Conservation (phyloP, 92 coral and sea anemone species). For the Diadumene lineata region DNA sequence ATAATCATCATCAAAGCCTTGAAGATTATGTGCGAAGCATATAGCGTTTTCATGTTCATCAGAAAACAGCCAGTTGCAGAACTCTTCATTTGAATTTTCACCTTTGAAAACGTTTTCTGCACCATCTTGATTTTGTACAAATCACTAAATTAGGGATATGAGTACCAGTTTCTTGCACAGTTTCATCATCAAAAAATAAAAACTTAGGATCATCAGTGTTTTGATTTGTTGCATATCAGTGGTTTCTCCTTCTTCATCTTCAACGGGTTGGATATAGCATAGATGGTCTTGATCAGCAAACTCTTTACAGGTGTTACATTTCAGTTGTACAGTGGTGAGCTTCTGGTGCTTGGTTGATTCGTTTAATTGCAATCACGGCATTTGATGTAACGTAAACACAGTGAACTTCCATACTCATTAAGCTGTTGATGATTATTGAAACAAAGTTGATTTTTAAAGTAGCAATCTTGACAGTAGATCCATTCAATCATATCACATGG, state of each 20-base stretch:
- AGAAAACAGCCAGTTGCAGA: too few relatives aligned
- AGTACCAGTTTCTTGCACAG: constrained; percentile 13
- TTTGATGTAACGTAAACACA: background rate
- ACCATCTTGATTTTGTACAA: constrained; percentile 7
- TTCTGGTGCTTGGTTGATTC: background rate
- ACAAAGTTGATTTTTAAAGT: background rate
- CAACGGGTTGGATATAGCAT: constrained; percentile 10
- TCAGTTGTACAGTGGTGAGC: constrained; percentile 4
- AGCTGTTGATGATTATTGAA: background rate
- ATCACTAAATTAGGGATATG: background rate
- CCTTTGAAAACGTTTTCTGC: too few relatives aligned
- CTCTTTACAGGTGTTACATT: background rate
- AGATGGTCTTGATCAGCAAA: background rate
- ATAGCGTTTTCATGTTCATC: too few relatives aligned
- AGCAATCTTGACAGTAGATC: constrained; percentile 4
- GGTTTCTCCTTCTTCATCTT: background rate
- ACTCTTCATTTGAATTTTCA: too few relatives aligned
- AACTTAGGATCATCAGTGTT: background rate
- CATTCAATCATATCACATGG: constrained; percentile 7
- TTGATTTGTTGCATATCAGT: background rate
- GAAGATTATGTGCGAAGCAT: too few relatives aligned
- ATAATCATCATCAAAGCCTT: too few relatives aligned
- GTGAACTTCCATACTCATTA: background rate
- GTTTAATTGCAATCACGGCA: background rate
- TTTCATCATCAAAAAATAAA: constrained; percentile 13